Evolutionary conservation across 2,797 vertebrate genomes (phyloP).

Genomic region (Muscicapa striata): DNA sequence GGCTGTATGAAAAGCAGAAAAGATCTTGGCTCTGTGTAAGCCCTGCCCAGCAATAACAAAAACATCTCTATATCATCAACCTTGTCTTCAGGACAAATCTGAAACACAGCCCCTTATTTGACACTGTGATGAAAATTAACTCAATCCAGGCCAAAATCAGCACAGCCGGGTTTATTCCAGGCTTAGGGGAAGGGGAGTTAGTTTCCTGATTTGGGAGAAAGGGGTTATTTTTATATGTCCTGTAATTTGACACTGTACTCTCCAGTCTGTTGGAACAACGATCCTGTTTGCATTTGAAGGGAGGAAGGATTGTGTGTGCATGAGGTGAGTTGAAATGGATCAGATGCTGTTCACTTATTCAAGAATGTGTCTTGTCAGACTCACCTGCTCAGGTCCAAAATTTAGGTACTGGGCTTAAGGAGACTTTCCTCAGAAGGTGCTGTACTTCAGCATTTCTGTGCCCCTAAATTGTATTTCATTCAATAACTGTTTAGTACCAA

Average conservation of each 20-base stretch:
- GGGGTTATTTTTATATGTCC: neutral
- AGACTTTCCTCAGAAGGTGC: neutral
- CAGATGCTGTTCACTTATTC: neutral
- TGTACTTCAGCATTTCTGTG: neutral
- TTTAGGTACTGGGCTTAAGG: neutral
- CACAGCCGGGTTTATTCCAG: neutral
- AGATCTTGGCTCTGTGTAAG: neutral
- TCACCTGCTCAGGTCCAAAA: neutral
- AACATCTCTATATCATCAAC: too few species aligned
- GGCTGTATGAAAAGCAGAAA: neutral
- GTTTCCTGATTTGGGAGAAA: neutral
- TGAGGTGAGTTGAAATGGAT: neutral
- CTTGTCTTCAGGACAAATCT: neutral
- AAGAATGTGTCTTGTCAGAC: neutral
- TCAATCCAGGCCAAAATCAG: neutral
- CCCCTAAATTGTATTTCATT: neutral
- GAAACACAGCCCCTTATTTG: neutral
- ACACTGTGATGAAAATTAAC: neutral
- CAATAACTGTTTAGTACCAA: neutral
- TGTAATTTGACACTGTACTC: neutral
- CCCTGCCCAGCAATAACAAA: neutral
- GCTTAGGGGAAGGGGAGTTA: neutral
- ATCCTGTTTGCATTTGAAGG: neutral
- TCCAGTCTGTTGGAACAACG: neutral
- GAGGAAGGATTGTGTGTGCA: neutral